Evolutionary conservation across 53 echinoderm and acorn worm genomes (phyloP).

Genomic region (Holothuria leucospilota): DNA sequence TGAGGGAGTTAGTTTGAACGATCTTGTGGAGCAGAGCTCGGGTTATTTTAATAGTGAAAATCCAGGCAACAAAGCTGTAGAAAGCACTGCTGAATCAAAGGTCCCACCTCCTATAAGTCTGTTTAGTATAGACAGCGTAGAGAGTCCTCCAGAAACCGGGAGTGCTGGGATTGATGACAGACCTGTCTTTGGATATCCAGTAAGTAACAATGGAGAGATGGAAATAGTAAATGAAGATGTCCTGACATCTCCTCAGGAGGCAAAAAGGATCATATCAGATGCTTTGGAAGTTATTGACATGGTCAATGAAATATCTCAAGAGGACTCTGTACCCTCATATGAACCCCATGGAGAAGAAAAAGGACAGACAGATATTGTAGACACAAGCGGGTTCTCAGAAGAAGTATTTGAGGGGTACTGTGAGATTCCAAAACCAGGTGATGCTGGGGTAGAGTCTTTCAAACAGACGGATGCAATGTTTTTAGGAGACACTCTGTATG

Average conservation of each 20-base stretch:
- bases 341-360: background rate
- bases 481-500: background rate
- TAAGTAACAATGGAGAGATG: background rate
- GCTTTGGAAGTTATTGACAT: constrained; percentile 80
- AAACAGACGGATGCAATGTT: too few species aligned
- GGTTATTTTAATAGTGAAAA: constrained; percentile 60
- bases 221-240: constrained; percentile 3
- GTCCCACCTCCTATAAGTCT: constrained; percentile 72
- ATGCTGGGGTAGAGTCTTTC: background rate
- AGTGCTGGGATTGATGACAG: constrained; percentile 64
- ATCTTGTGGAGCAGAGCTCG: constrained; percentile 76
- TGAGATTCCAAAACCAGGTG: background rate
- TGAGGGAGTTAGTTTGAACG: constrained; percentile 74
- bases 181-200: constrained; percentile 51
- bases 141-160: constrained; percentile 59
- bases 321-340: background rate
- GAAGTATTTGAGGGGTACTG: background rate
- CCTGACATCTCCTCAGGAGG: constrained; percentile 39
- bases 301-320: constrained; percentile 60
- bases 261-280: constrained; percentile 75
- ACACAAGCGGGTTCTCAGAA: constrained; percentile 1
- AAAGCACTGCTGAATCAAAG: background rate
- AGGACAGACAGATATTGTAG: background rate
- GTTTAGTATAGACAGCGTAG: constrained; percentile 92
- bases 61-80: background rate